Percentiles rank a stretch among this genome's conserved stretches.
Conservation (phyloP, 2,888 invertebrate genomes). For the Blomia tropicalis region DNA sequence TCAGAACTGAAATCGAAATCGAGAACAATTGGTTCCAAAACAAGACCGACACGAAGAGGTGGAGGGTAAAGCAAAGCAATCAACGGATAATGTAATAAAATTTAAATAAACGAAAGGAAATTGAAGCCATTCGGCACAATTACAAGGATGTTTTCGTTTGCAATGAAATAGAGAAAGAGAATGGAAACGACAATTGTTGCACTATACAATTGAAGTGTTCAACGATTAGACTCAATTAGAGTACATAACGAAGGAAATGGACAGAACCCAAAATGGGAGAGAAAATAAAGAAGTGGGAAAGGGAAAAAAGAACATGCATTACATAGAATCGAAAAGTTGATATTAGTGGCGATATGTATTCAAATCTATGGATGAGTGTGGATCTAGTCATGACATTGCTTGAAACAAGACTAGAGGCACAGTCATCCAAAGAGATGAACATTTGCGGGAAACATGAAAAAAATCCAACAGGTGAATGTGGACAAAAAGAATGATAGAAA, state of each 20-base stretch:
- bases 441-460: background rate
- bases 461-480: no score
- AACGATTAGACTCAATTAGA: conserved; percentile 11
- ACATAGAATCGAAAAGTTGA: background rate
- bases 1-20: no score
- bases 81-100: background rate
- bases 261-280: conserved; percentile 5
- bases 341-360: background rate
- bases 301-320: background rate
- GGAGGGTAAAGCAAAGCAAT: no score
- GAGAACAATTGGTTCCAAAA: no score
- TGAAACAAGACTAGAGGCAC: conserved; percentile 19
- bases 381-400: conserved; percentile 24
- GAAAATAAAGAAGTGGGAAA: background rate
- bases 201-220: background rate
- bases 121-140: background rate
- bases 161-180: no score
- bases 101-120: background rate
- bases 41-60: no score
- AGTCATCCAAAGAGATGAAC: conserved; percentile 15
- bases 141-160: conserved; percentile 7
- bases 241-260: background rate
- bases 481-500: no score
- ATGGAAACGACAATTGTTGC: background rate
- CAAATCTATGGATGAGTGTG: conserved; percentile 24